phyloP scores from a whole-genome alignment of 1,140 invertebrate species.

The Harlomillsia oculata region DNA sequence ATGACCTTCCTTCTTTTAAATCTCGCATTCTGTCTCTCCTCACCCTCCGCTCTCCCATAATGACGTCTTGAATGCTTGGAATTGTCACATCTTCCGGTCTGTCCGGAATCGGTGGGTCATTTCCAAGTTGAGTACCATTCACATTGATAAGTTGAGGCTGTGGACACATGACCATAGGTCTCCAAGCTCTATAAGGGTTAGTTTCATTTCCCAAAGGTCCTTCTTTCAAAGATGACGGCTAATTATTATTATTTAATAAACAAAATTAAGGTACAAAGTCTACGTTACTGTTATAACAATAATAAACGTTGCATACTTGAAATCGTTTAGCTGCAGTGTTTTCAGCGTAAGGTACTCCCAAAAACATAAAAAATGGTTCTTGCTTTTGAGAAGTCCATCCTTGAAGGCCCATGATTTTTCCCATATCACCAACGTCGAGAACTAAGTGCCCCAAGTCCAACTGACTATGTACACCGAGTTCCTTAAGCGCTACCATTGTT shows the following conservation, averaged over 20 bases:
- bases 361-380: background rate
- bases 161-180: constrained; percentile 3
- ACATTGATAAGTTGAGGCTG: background rate
- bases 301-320: constrained; percentile 3
- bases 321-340: background rate
- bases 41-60: background rate
- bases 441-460: too few species aligned
- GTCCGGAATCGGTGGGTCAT: too few species aligned
- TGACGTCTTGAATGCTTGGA: background rate
- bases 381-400: background rate
- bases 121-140: too few species aligned
- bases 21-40: background rate
- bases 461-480: too few species aligned
- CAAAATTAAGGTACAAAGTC: too few species aligned
- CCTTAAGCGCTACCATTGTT: too few species aligned
- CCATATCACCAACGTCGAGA: constrained; percentile 5
- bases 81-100: background rate
- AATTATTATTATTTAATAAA: too few species aligned
- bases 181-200: background rate
- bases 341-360: constrained; percentile 4
- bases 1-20: background rate
- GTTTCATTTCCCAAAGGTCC: too few species aligned
- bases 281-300: too few species aligned
- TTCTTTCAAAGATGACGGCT: too few species aligned
- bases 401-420: background rate